Conservation (phyloP, 2,113 vertebrate genomes). For the Sinocyclocheilus anophthalmus region DNA sequence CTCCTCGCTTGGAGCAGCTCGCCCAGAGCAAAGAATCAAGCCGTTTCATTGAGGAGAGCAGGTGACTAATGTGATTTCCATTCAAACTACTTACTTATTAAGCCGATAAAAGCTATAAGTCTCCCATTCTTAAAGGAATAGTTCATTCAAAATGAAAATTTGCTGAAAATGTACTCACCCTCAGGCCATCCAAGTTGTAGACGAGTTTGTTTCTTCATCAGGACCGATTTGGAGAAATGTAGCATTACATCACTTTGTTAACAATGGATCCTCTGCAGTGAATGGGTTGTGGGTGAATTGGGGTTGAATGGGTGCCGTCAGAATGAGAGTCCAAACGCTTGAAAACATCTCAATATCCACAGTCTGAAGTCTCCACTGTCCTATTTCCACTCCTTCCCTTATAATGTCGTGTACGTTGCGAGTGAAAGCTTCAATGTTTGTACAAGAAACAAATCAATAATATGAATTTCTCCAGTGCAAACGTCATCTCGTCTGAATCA, state of each 20-base stretch:
- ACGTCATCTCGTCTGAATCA: too few species aligned
- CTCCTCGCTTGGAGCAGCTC: conserved; percentile 27
- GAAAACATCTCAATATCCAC: neutral
- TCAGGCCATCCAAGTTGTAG: neutral
- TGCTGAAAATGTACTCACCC: neutral
- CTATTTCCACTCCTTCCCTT: too few species aligned
- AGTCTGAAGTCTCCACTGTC: neutral
- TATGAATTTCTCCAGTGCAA: too few species aligned
- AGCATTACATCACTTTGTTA: neutral
- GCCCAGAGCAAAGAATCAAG: conserved; percentile 14
- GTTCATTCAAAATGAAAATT: neutral
- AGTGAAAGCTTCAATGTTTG: neutral
- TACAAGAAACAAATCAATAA: neutral
- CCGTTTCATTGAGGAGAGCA: conserved; percentile 20
- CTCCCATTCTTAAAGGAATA: neutral
- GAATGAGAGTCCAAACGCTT: neutral
- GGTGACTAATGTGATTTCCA: conserved; percentile 14
- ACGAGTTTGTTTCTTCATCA: neutral
- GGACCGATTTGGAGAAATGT: neutral
- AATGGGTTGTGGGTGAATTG: too few species aligned
- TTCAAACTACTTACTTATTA: neutral
- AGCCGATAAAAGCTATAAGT: too few species aligned
- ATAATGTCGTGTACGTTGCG: neutral
- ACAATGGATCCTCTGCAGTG: neutral
- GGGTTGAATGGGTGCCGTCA: neutral